Percentiles rank a stretch among this genome's conserved stretches.
phyloP scores from a whole-genome alignment of 1,140 invertebrate species.

The Apis dorsata region DNA sequence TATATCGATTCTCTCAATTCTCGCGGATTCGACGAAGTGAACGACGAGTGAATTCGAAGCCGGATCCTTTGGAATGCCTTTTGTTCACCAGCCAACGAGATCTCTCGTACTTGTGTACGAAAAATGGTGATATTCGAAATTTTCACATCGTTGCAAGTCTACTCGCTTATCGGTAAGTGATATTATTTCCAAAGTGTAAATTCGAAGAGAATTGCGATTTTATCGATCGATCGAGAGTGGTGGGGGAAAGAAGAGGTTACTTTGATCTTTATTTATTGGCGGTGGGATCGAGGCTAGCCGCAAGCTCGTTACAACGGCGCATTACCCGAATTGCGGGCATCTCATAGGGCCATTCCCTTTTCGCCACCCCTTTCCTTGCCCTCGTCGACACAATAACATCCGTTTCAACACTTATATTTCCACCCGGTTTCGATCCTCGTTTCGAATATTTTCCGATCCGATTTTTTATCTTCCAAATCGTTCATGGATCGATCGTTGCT shows the following conservation, averaged over 20 bases:
- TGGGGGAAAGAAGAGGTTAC: not conserved
- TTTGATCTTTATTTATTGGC: slow-evolving; percentile 31
- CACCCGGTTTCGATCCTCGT: not conserved
- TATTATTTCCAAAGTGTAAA: slow-evolving; percentile 29
- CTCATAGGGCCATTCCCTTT: slow-evolving; percentile 65
- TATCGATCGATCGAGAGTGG: slow-evolving; percentile 41
- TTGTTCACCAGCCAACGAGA: no score
- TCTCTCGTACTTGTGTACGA: no score
- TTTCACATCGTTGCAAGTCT: no score
- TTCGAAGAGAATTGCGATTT: slow-evolving; percentile 31
- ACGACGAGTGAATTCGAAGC: no score
- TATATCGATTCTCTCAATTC: no score
- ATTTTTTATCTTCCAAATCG: slow-evolving; percentile 21
- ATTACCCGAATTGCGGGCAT: slow-evolving; percentile 68
- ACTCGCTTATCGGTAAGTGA: not conserved
- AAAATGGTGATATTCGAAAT: no score
- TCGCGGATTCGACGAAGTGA: no score
- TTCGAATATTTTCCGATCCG: slow-evolving; percentile 7
- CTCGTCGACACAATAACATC: slow-evolving; percentile 55
- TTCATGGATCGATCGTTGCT: slow-evolving; percentile 20
- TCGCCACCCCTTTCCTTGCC: slow-evolving; percentile 62
- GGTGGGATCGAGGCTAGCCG: slow-evolving; percentile 10
- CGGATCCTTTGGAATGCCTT: no score
- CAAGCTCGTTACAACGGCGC: slow-evolving; percentile 62
- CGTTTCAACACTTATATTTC: not conserved